Conservation (phyloP, 1,140 invertebrate species). For the Colletes latitarsis region DNA sequence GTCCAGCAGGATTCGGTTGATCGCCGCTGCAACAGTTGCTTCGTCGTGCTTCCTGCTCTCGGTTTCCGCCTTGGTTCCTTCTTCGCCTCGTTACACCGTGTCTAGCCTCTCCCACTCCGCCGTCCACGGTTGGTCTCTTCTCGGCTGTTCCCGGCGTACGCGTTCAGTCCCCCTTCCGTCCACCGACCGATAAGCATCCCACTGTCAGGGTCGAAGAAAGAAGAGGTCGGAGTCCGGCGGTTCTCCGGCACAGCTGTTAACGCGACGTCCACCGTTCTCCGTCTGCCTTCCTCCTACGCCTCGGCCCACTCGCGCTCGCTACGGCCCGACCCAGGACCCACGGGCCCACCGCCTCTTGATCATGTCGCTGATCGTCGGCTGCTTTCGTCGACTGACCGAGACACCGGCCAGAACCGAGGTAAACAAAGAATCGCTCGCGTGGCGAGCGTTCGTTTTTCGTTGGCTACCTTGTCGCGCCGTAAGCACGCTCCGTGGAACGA, state of each 20-base stretch:
- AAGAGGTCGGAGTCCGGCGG: conserved; percentile 3
- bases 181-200: conserved; percentile 40
- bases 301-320: too few relatives aligned
- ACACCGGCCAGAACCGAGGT: conserved; percentile 54
- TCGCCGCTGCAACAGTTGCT: background rate
- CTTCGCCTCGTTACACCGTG: background rate
- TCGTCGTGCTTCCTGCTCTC: background rate
- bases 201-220: conserved; percentile 57
- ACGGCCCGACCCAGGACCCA: background rate
- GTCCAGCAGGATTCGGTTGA: background rate
- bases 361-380: conserved; percentile 60
- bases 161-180: background rate
- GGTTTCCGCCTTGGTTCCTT: too few relatives aligned
- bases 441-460: too few relatives aligned
- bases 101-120: background rate
- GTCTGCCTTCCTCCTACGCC: background rate
- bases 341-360: background rate
- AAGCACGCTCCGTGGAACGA: too few relatives aligned
- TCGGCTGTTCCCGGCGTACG: background rate
- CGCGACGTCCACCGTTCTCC: conserved; percentile 11
- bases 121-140: too few relatives aligned
- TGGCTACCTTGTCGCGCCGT: too few relatives aligned
- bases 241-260: conserved; percentile 9
- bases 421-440: conserved; percentile 11
- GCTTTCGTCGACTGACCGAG: conserved; percentile 58